Conservation (phyloP, 2,113 vertebrate genomes). For the Aldabrachelys gigantea region DNA sequence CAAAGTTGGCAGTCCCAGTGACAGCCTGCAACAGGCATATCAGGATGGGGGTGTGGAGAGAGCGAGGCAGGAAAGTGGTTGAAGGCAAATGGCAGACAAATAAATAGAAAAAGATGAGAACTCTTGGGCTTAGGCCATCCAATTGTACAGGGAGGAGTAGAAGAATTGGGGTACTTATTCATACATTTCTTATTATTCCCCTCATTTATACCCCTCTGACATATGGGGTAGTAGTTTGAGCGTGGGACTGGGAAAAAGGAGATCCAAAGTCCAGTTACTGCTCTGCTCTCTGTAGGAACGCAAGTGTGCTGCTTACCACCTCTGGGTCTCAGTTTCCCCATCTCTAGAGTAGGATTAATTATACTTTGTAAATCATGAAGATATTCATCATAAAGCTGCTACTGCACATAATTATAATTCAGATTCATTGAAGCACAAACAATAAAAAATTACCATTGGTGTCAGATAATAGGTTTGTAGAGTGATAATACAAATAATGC, state of each 20-base stretch:
- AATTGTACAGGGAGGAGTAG: neutral
- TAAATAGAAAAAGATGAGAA: neutral
- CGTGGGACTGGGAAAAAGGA: neutral
- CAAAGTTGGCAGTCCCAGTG: neutral
- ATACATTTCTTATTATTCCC: too few species aligned
- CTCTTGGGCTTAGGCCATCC: neutral
- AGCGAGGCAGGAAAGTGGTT: neutral
- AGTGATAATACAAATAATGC: conserved; percentile 59
- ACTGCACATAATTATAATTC: conserved; percentile 19
- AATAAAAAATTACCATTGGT: conserved; percentile 71
- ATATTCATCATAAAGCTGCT: conserved; percentile 12
- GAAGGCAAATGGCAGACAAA: neutral
- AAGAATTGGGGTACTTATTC: neutral
- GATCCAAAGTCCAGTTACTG: neutral
- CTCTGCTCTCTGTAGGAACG: neutral
- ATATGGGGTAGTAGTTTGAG: rapidly evolving
- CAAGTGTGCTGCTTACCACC: neutral
- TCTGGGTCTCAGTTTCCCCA: neutral
- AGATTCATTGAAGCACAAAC: conserved; percentile 57
- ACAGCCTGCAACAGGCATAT: neutral
- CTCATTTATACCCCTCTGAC: neutral
- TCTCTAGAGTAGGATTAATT: neutral
- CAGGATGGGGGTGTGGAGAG: rapidly evolving
- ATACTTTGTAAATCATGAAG: neutral
- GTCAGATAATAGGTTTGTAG: conserved; percentile 69